Evolutionary conservation across 1,140 invertebrate species (phyloP).

Genomic region (Leptopilina clavipes): DNA sequence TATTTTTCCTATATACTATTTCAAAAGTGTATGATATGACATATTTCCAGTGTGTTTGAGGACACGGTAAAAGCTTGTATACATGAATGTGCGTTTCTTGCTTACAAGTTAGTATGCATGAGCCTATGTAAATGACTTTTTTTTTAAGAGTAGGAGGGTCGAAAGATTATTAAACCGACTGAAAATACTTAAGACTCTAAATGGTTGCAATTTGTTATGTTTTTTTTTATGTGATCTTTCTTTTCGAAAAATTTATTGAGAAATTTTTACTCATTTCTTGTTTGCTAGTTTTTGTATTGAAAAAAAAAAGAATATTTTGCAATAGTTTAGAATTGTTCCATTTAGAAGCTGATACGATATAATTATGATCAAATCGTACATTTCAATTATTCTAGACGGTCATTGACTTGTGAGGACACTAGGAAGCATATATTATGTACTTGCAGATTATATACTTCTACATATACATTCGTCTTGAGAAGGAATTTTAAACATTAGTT

Average conservation of each 20-base stretch:
- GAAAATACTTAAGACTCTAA: too few species aligned
- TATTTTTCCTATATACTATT: too few species aligned
- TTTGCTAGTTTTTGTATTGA: too few species aligned
- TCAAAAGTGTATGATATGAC: neutral
- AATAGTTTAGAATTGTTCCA: neutral
- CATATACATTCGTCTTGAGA: constrained; percentile 1
- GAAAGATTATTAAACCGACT: neutral
- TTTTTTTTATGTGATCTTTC: too few species aligned
- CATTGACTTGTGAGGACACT: constrained; percentile 15
- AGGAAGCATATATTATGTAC: constrained; percentile 8
- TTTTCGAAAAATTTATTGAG: too few species aligned
- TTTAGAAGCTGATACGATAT: neutral
- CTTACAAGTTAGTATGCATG: constrained; percentile 22
- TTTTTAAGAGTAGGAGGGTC: constrained; percentile 12
- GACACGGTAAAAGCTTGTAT: constrained; percentile 32
- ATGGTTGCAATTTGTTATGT: too few species aligned
- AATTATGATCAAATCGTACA: constrained; percentile 11
- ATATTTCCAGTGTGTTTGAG: neutral
- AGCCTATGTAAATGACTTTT: constrained; percentile 20
- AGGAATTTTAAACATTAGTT: constrained; percentile 13
- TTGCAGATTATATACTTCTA: constrained; percentile 16
- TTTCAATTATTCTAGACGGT: constrained; percentile 1
- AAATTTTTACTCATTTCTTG: too few species aligned
- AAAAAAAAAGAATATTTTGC: too few species aligned
- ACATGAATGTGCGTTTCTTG: constrained; percentile 25